phyloP scores from a whole-genome alignment of 2,797 vertebrate genomes.

The Lacerta bilineata region DNA sequence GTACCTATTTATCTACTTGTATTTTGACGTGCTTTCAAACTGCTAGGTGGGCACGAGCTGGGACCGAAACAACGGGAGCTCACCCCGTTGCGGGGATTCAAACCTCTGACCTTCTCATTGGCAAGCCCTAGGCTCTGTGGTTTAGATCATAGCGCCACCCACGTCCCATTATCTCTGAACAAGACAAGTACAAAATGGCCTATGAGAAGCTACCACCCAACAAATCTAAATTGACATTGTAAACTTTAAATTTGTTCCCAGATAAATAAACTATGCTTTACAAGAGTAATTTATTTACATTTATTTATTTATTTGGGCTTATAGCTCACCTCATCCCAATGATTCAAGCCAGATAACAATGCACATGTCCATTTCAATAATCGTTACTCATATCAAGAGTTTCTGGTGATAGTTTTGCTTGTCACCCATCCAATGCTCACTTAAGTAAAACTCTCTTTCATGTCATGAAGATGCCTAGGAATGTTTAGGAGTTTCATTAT shows the following conservation, averaged over 20 bases:
- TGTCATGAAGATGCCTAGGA: neutral
- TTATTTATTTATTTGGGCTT: neutral
- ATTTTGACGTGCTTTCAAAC: too few relatives aligned
- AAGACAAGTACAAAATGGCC: neutral
- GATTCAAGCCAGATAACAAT: neutral
- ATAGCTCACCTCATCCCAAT: neutral
- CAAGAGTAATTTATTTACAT: neutral
- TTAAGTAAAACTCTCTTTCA: neutral
- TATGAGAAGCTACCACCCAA: neutral
- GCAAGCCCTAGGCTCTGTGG: too few relatives aligned
- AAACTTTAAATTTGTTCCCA: neutral
- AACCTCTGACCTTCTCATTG: rapidly evolving
- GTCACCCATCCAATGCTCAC: neutral
- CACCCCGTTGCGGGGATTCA: too few relatives aligned
- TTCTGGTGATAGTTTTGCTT: neutral
- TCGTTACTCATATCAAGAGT: neutral
- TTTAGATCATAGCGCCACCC: too few relatives aligned
- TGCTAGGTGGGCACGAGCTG: too few relatives aligned
- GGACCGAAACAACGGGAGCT: too few relatives aligned
- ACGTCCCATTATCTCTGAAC: too few relatives aligned
- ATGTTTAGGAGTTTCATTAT: neutral
- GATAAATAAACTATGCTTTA: neutral
- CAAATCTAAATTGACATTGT: neutral
- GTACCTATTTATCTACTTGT: too few relatives aligned
- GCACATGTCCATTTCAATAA: neutral